Percentiles rank a stretch among this genome's conserved stretches.
These are phyloP conservation scores for Cosmia trapezina DNA, from an alignment of 2,888 invertebrate genomes.

Conservation along the genomic window DNA sequence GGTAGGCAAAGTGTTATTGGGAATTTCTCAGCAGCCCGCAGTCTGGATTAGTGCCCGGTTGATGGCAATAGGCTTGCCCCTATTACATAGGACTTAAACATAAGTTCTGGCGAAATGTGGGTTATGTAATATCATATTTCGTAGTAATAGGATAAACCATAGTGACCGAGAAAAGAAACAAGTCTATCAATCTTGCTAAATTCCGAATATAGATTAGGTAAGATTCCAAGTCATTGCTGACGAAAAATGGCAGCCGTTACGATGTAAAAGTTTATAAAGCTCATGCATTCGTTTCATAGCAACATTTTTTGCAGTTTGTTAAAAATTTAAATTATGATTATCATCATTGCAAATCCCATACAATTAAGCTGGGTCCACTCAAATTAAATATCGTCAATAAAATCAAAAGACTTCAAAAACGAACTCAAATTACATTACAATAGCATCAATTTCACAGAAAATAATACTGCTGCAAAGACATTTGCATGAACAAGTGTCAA, in stretches of 20 bases:
- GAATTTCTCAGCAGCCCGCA: too few species aligned
- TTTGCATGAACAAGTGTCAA: slow-evolving; percentile 42
- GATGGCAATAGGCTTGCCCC: too few species aligned
- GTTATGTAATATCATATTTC: background rate
- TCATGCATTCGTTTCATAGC: background rate
- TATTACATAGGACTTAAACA: too few species aligned
- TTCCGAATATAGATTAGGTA: slow-evolving; percentile 9
- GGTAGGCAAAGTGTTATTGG: too few species aligned
- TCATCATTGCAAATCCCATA: background rate
- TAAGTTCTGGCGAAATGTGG: too few species aligned
- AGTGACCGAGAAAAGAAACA: background rate
- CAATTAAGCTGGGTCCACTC: background rate
- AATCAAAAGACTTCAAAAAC: background rate
- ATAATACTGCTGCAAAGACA: slow-evolving; percentile 33
- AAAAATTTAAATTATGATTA: background rate
- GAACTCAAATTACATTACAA: slow-evolving; percentile 28
- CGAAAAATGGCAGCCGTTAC: slow-evolving; percentile 7
- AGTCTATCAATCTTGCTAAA: slow-evolving; percentile 4
- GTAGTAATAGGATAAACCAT: background rate
- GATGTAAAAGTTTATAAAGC: background rate
- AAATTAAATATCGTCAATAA: background rate
- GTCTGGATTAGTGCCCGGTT: too few species aligned
- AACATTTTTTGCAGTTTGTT: background rate
- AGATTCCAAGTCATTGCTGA: slow-evolving; percentile 6
- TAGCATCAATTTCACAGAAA: slow-evolving; percentile 29